A percentile compares a stretch with the other conserved stretches of the same genome.
These are phyloP conservation scores for Latrodectus geometricus DNA, from an alignment of 1,140 invertebrate species.

Conservation along the genomic window DNA sequence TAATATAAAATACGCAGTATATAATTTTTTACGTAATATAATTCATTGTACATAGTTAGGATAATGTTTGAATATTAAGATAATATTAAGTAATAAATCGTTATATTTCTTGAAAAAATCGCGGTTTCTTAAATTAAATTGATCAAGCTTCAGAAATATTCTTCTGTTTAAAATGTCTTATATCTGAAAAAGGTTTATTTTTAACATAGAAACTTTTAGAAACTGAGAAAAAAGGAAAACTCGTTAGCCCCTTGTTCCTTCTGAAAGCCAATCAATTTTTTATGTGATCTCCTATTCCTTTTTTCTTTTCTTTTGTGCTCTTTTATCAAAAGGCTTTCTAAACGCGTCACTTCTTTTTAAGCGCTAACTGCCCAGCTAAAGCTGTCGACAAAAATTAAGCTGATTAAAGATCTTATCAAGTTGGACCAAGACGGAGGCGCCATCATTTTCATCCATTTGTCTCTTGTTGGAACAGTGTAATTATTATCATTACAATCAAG, in stretches of 20 bases:
- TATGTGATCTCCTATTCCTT: neutral
- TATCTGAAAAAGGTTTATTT: conserved; percentile 18
- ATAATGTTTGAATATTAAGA: no score
- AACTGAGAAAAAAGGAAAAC: neutral
- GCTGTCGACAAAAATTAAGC: conserved; percentile 40
- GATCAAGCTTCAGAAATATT: no score
- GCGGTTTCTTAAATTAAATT: no score
- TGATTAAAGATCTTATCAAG: conserved; percentile 53
- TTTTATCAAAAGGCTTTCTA: neutral
- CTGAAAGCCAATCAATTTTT: conserved; percentile 30
- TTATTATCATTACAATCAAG: conserved; percentile 45
- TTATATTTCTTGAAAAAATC: no score
- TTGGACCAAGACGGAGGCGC: neutral
- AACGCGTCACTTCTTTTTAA: conserved; percentile 11
- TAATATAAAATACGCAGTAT: no score
- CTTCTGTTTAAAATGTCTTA: neutral
- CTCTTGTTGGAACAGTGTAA: conserved; percentile 27
- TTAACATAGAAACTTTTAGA: conserved; percentile 11
- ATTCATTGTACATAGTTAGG: no score
- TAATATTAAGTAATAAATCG: no score
- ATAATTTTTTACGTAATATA: no score
- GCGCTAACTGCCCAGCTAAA: conserved; percentile 25
- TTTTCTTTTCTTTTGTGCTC: neutral
- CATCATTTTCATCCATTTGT: conserved; percentile 36
- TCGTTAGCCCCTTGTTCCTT: conserved; percentile 9